Conservation (phyloP, 2,888 invertebrate genomes). For the Agriopis aurantiaria region DNA sequence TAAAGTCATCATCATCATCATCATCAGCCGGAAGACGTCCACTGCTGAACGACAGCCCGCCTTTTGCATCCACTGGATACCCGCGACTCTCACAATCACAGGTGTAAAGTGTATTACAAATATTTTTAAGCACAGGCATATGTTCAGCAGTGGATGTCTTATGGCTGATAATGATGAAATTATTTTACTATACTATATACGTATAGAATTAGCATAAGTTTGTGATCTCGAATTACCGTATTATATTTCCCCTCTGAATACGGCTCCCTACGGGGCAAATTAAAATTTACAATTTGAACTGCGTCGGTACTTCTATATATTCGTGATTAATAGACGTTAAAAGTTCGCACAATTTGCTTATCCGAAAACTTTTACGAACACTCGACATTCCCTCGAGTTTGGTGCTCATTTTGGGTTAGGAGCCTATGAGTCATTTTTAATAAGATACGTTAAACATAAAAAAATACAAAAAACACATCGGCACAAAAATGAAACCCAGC, state of each 20-base stretch:
- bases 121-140: too few relatives aligned
- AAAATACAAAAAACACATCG: neutral
- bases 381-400: slow-evolving; percentile 27
- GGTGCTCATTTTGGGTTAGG: slow-evolving; percentile 26
- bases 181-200: too few relatives aligned
- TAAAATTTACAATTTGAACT: slow-evolving; percentile 48
- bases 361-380: slow-evolving; percentile 44
- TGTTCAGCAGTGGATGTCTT: too few relatives aligned
- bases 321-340: slow-evolving; percentile 58
- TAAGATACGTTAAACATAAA: neutral
- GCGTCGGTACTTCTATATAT: slow-evolving; percentile 52
- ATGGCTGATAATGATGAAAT: too few relatives aligned
- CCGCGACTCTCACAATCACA: too few relatives aligned
- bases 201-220: neutral
- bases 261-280: slow-evolving; percentile 39
- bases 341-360: slow-evolving; percentile 53
- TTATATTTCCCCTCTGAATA: slow-evolving; percentile 2
- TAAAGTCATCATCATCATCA: too few relatives aligned
- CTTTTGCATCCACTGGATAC: too few relatives aligned
- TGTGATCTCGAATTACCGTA: neutral
- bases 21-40: too few relatives aligned
- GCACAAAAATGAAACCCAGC: neutral
- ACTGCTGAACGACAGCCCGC: too few relatives aligned
- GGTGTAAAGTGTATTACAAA: too few relatives aligned
- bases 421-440: neutral